Base-by-base conservation (phyloP, 1,140 invertebrate species). In the Aethina tumida region DNA sequence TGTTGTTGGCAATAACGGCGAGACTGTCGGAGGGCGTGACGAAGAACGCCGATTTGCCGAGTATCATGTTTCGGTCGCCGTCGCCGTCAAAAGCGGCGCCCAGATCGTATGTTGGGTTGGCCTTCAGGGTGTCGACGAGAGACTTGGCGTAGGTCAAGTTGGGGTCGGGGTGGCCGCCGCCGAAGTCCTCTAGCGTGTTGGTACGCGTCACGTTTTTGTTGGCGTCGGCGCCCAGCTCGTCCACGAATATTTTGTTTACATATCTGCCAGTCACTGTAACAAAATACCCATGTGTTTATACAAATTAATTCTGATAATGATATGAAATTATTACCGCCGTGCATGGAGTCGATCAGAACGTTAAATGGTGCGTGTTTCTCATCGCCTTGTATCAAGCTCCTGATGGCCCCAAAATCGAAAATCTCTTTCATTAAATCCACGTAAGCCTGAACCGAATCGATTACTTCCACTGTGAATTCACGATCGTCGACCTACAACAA, bases 11-110 rank as follows among this genome's bases (percentile, higher is more conserved):
- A 43, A 99, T 73, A 6, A 99, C 87, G 4, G 97, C 97, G 55
- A 99, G 68, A 6, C 93, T 97, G 64, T 99, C 97, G 41, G 88
- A 95, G 1, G 96, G 96, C 0, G 86, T 97, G 1, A 99, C 92
- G 67, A 99, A 99, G 63, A 98, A 98, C n/a, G 89, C 94, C 31
- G 82, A 82, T 55, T 84, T 77, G 2, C 96, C 96, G 19, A 99
- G 77, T 49, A 99, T 91, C 96, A 97, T 97, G 64, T 96, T 96
- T 30, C 93, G 75, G 64, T 97, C 92, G 40, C 94, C 95, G 67
- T 99, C 96, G 6, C 96, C 96, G 71, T 99, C 97, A 65, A 99
- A 99, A 30, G 97, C 97, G 20, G 91, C 94, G 21, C 96, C 97
- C 57, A 99, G 86, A 62, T 93, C 89, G 59, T 87, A 87, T 33